Evolutionary conservation across 1,140 invertebrate genomes (phyloP), one percentile per base, ranked within the genome.

Genomic region (Neotoxoptera formosana): DNA sequence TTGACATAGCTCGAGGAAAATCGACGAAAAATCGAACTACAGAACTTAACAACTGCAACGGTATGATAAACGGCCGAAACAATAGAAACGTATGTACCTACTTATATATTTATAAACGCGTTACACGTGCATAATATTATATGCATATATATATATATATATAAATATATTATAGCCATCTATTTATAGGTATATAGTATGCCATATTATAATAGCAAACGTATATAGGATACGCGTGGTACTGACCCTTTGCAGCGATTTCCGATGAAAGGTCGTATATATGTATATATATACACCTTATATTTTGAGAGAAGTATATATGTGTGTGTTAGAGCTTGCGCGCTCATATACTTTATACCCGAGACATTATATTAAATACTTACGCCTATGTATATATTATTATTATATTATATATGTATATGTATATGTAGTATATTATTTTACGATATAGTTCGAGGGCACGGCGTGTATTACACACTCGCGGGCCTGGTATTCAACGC

Each of bases 371-470:
- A 41, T 41, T 41, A 41, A 41, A 48, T 41, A 41, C 7, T 84
- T 84, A 41, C 36, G 36, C 3, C 30, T 67, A n/a, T 67, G 6
- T 17, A 67, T 67, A n/a, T n/a, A 67, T 21, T 53, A 48, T n/a
- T 48, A 17, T 48, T 48, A 48, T 48, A 48, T 48, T 41, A 17
- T 14, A 1, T 11, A 48, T 48, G 48, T 30, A 67, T 67, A 17
- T 67, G n/a, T 67, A 25, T 45, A 17, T 67, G n/a, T 67, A 25
- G 25, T 41, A 45, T 41, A 25, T 21, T 36, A 36, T 21, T 41
- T 48, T n/a, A 45, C 34, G 25, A 34, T 88, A 48, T 48, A 48
- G 86, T 88, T 88, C 86, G 86, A 88, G 86, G 86, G 86, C 86
- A 88, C 30, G 1, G 17, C n/a, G 86, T 88, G 86, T 87, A 87